phyloP scores from a whole-genome alignment of 1,140 invertebrate species.

The Scaptodrosophila lebanonensis region DNA sequence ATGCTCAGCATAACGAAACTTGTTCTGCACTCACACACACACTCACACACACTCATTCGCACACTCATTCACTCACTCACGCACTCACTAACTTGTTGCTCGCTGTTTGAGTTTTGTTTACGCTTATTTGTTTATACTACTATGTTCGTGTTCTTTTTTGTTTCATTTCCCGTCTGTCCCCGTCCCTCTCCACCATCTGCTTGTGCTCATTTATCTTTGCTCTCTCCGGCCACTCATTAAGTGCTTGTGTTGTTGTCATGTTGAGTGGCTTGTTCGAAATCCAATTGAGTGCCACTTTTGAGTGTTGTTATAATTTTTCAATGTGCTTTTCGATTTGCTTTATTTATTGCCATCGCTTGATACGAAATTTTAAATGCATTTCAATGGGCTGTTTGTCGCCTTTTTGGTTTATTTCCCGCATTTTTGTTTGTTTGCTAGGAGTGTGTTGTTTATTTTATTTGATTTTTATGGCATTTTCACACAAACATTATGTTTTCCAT shows the following conservation, averaged over 20 bases:
- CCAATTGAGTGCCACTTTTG: constrained; percentile 58
- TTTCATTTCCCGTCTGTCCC: constrained; percentile 23
- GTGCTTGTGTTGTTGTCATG: constrained; percentile 46
- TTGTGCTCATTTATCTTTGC: constrained; percentile 2
- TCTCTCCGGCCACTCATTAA: constrained; percentile 35
- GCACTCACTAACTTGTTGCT: constrained; percentile 52
- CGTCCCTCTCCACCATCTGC: constrained; percentile 6
- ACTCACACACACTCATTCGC: constrained; percentile 3
- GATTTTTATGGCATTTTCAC: constrained; percentile 62
- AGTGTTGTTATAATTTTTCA: constrained; percentile 68
- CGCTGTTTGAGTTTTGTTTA: constrained; percentile 39
- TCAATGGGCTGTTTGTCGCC: constrained; percentile 39
- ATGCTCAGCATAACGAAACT: no score
- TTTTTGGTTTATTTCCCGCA: constrained; percentile 48
- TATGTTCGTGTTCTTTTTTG: constrained; percentile 10
- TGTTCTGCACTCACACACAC: constrained; percentile 34
- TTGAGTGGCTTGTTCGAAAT: constrained; percentile 43
- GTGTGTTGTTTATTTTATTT: constrained; percentile 43
- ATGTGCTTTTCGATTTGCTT: constrained; percentile 47
- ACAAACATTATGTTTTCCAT: constrained; percentile 39
- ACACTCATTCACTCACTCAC: neutral
- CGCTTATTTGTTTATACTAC: constrained; percentile 28
- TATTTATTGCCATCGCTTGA: constrained; percentile 55
- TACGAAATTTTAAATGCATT: constrained; percentile 58
- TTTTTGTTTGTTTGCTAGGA: constrained; percentile 31